Evolutionary conservation across 2,113 vertebrate genomes (phyloP).

Genomic region (Petrocephalus zakoni): DNA sequence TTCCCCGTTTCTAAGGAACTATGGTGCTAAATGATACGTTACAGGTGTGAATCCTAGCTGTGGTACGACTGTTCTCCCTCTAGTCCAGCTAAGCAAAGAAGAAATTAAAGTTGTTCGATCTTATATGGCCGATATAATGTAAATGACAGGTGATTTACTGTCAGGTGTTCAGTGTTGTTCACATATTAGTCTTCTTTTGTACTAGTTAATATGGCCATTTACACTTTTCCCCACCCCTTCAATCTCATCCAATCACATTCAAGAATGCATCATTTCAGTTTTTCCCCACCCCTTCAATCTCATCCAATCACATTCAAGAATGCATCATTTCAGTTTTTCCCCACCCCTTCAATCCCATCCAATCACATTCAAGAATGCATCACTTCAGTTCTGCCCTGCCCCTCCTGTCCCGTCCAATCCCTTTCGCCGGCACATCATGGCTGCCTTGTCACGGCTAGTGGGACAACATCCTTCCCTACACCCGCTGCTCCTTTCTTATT

Average conservation of each 20-base stretch:
- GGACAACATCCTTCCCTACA: slow-evolving; percentile 17
- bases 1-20: background rate
- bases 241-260: background rate
- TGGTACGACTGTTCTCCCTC: background rate
- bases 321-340: background rate
- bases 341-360: background rate
- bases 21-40: background rate
- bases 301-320: background rate
- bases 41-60: background rate
- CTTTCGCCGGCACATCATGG: background rate
- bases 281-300: background rate
- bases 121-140: background rate
- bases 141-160: background rate
- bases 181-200: background rate
- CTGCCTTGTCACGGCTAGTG: slow-evolving; percentile 1
- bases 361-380: background rate
- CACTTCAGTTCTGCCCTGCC: background rate
- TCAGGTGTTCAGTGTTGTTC: background rate
- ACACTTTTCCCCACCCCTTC: background rate
- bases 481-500: background rate
- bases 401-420: background rate
- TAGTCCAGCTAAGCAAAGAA: background rate
- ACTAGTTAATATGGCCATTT: background rate
- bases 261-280: background rate
- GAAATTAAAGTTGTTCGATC: background rate